Percentiles rank a stretch among this genome's conserved stretches.
These are phyloP conservation scores for Diadromus collaris DNA, from an alignment of 2,888 invertebrate genomes.

Conservation along the genomic window DNA sequence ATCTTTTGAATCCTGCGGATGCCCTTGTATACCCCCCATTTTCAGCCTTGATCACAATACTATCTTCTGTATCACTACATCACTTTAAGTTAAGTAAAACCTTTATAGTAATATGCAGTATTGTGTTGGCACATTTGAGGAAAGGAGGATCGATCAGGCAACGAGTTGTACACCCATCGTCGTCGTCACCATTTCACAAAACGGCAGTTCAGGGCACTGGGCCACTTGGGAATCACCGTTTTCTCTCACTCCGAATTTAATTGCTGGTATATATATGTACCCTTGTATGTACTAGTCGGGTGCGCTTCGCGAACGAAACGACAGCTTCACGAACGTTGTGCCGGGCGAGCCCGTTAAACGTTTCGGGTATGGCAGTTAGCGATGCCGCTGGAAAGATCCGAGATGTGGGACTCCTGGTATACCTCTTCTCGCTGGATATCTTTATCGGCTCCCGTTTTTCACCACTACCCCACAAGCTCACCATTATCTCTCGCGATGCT, in stretches of 20 bases:
- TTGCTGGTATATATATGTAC: background rate
- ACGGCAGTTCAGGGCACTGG: background rate
- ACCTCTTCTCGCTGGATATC: constrained; percentile 18
- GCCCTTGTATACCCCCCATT: no score
- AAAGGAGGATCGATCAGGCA: background rate
- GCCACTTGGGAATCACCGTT: background rate
- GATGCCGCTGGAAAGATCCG: constrained; percentile 13
- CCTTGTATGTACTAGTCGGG: constrained; percentile 15
- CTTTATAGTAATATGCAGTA: background rate
- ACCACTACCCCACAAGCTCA: background rate
- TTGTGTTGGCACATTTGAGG: background rate
- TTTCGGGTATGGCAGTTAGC: background rate
- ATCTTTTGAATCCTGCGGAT: no score
- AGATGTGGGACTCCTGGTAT: constrained; percentile 13
- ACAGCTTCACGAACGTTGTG: constrained; percentile 13
- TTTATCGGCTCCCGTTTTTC: constrained; percentile 29
- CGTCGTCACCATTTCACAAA: background rate
- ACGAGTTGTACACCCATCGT: background rate
- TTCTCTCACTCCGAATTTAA: constrained; percentile 19
- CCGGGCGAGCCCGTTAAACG: constrained; percentile 17
- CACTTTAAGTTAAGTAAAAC: no score
- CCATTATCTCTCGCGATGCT: constrained; percentile 41
- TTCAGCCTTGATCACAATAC: no score
- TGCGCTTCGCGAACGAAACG: constrained; percentile 3
- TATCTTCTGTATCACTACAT: no score